Evolutionary conservation across 2,113 vertebrate species (phyloP).

Genomic region (Ceratotherium simum): DNA sequence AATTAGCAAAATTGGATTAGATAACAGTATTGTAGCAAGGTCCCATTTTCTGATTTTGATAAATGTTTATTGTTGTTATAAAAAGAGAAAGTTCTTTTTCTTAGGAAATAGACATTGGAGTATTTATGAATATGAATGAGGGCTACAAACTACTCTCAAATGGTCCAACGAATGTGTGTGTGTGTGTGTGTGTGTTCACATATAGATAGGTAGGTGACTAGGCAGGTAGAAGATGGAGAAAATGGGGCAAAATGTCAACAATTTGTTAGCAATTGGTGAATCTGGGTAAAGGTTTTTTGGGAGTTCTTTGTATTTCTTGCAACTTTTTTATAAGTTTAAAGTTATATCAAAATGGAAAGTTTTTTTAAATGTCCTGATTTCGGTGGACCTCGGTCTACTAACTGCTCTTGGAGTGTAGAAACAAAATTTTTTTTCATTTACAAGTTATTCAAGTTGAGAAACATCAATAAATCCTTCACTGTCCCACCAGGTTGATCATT

Average conservation of each 20-base stretch:
- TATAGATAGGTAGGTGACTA: not conserved
- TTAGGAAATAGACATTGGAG: not conserved
- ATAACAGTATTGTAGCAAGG: not conserved
- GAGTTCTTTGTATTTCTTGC: not conserved
- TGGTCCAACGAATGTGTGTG: not conserved
- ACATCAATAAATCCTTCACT: not conserved
- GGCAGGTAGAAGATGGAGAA: not conserved
- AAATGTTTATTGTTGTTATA: not conserved
- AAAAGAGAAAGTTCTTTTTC: not conserved
- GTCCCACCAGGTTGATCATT: not conserved
- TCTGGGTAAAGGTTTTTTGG: not conserved
- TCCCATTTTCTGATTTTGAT: conserved; percentile 3
- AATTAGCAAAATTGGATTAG: conserved; percentile 20
- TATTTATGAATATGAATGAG: conserved; percentile 39
- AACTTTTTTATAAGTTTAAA: not conserved
- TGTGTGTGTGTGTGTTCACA: not conserved
- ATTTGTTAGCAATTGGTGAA: not conserved
- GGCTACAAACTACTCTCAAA: not conserved
- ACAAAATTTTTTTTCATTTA: not conserved
- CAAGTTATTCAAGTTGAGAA: not conserved
- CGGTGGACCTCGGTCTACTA: not conserved
- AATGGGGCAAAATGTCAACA: conserved; percentile 36
- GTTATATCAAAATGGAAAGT: not conserved
- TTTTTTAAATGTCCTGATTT: not conserved
- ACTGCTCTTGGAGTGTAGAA: not conserved